Percentiles rank a stretch among this genome's conserved stretches.
Conservation (phyloP, 2,113 vertebrate genomes). For the Cnemophilus loriae region DNA sequence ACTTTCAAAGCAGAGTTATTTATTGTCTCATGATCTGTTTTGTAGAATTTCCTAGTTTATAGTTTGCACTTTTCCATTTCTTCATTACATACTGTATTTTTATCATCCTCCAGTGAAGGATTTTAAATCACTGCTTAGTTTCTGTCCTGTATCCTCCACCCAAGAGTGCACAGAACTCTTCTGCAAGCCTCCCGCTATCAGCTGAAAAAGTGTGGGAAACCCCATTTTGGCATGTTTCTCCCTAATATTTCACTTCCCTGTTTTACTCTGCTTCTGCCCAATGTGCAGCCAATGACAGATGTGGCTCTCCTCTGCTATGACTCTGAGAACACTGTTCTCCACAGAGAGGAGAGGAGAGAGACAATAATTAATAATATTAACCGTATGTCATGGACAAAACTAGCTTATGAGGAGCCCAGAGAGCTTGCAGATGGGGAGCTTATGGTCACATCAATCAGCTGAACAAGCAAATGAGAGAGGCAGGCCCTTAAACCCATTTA, state of each 20-base stretch:
- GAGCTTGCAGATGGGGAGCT: neutral
- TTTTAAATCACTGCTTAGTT: neutral
- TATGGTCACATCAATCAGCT: conserved; percentile 12
- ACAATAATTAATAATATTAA: conserved; percentile 24
- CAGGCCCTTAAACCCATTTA: neutral
- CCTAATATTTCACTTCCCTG: neutral
- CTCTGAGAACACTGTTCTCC: accelerated
- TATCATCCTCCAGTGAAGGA: neutral
- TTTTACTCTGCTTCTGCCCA: neutral
- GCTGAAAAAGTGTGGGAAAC: neutral
- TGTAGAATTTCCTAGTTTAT: neutral
- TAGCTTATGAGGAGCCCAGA: neutral
- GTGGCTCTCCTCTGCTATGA: neutral
- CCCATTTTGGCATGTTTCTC: neutral
- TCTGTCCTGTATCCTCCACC: neutral
- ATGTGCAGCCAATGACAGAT: accelerated
- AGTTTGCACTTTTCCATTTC: neutral
- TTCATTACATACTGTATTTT: neutral
- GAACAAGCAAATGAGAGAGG: conserved; percentile 43
- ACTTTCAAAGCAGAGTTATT: neutral
- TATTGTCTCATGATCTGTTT: neutral
- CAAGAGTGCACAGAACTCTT: neutral
- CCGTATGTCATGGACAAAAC: neutral
- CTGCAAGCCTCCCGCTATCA: neutral
- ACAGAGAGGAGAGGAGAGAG: neutral